These are phyloP conservation scores for Unio delphinus DNA, from an alignment of 2,888 invertebrate genomes.

Conservation along the genomic window DNA sequence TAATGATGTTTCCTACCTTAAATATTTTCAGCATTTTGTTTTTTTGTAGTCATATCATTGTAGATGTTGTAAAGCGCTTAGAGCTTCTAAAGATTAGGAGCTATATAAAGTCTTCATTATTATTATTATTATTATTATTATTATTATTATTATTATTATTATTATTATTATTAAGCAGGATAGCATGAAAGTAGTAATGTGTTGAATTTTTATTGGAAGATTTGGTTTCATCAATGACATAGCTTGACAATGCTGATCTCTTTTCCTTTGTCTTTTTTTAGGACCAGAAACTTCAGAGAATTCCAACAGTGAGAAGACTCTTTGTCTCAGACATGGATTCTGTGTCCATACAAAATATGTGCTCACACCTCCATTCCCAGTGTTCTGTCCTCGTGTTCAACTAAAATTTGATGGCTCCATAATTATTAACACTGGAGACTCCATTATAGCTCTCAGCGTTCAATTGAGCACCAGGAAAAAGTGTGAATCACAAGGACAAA, in stretches of 20 bases:
- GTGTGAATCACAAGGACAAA: slow-evolving; percentile 4
- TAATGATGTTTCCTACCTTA: no score
- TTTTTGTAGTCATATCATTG: no score
- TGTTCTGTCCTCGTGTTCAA: slow-evolving; percentile 65
- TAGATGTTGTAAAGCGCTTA: no score
- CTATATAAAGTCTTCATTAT: no score
- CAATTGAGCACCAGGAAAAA: slow-evolving; percentile 54
- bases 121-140: no score
- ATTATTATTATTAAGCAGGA: no score
- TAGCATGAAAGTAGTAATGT: not conserved
- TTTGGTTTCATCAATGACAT: not conserved
- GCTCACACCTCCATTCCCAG: slow-evolving; percentile 77
- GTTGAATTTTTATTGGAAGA: not conserved
- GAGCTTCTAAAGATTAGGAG: no score
- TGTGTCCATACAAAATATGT: slow-evolving; percentile 94
- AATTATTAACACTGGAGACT: slow-evolving; percentile 87
- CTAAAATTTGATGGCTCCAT: slow-evolving; percentile 76
- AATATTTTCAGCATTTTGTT: no score
- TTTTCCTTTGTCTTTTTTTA: not conserved
- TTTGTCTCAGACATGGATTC: slow-evolving; percentile 89
- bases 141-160: no score
- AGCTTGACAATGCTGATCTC: not conserved
- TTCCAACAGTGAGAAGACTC: slow-evolving; percentile 18
- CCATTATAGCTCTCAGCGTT: slow-evolving; percentile 82
- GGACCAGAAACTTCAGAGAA: slow-evolving; percentile 15